Percentiles rank a stretch among this genome's conserved stretches.
phyloP scores from a whole-genome alignment of 2,113 vertebrate genomes.

The Steatornis caripensis region DNA sequence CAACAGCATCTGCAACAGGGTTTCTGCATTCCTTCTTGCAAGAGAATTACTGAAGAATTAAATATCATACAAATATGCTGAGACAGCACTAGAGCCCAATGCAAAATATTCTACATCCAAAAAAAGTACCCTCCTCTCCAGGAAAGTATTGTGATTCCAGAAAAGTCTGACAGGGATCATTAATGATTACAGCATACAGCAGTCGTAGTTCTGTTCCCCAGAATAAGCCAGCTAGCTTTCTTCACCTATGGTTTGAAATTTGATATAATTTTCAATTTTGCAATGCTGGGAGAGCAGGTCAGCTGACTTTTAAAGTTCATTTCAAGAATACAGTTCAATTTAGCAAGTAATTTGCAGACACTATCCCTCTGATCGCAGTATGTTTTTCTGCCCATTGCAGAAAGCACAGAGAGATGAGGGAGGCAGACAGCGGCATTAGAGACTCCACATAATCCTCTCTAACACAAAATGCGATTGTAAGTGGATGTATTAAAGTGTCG shows the following conservation, averaged over 20 bases:
- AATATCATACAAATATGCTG: background rate
- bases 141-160: background rate
- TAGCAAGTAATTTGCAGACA: background rate
- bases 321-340: background rate
- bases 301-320: background rate
- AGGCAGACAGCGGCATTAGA: background rate
- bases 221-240: background rate
- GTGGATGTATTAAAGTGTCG: background rate
- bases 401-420: background rate
- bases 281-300: background rate
- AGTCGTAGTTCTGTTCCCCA: background rate
- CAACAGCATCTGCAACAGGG: background rate
- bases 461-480: background rate
- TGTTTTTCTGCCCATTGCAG: background rate
- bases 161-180: background rate
- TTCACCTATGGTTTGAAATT: background rate
- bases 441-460: background rate
- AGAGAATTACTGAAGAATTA: background rate
- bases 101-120: background rate
- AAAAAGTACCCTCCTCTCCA: background rate
- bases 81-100: background rate
- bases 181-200: background rate
- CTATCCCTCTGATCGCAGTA: background rate
- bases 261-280: background rate
- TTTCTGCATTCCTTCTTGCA: background rate